Base-by-base conservation (phyloP, 2,797 vertebrate genomes). In the Lycodopsis pacificus region DNA sequence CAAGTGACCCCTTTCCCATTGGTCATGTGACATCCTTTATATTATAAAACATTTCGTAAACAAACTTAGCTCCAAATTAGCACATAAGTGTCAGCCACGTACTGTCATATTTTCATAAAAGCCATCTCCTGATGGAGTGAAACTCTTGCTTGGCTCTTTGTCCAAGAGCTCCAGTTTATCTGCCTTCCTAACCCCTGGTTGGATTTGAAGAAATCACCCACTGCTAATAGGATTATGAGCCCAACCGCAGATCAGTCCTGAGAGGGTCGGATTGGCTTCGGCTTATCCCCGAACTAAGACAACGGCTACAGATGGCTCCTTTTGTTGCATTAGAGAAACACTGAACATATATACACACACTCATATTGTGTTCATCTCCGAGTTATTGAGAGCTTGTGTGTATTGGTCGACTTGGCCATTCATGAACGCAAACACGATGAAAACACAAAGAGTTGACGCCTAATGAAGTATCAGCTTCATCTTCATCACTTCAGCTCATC, bases 191-290 rank as follows among this genome's bases (percentile, higher is more conserved):
- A 65, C 56, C 51, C 77, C 67, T 59, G 76, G 86, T 73, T 69
- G 64, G 68, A 86, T 88, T 73, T 83, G 77, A 89, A 90, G 83
- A 91, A 88, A 80, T 90, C 81, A 76, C 77, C 84, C 86, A 36
- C 77, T 84, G 61, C 71, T 92, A 92, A 94, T 92, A 92, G 92
- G 93, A 93, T 94, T 94, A 93, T 11, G 8, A 80, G 71, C 71
- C 84, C 73, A 79, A 87, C 72, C 56, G 10, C 80, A 88, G 84
- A 92, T 88, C 81, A 86, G 83, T 84, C 82, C 86, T 68, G 69
- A 75, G 89, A 89, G 81, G 83, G 73, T 62, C 72, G 91, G 87
- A 91, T 85, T 85, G 90, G 84, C 79, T 84, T 80, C 17, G 13
- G 87, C 77, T 92, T 86, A 91, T 87, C 86, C 86, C 59, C 20